A percentile compares a stretch with the other conserved stretches of the same genome.
phyloP scores from a whole-genome alignment of 1,140 invertebrate genomes.

The Drosophila repletoides region DNA sequence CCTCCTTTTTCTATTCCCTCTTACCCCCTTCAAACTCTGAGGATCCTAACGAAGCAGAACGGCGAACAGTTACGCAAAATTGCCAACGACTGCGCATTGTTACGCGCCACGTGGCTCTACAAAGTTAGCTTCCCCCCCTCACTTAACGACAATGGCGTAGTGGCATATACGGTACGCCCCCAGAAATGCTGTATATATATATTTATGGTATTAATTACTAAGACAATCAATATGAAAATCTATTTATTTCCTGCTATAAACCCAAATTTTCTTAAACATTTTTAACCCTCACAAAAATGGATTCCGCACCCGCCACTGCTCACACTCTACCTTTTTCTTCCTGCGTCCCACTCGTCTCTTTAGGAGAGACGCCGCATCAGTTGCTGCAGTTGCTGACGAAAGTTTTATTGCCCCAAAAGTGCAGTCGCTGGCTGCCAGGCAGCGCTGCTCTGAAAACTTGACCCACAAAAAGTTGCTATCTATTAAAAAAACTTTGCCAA shows the following conservation, averaged over 20 bases:
- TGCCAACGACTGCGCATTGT: constrained; percentile 69
- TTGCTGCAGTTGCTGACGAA: constrained; percentile 32
- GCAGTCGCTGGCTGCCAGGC: constrained; percentile 33
- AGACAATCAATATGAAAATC: too few relatives aligned
- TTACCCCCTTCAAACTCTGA: too few relatives aligned
- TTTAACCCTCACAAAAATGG: too few relatives aligned
- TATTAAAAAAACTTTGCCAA: constrained; percentile 60
- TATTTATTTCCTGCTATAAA: too few relatives aligned
- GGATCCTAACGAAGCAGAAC: constrained; percentile 67
- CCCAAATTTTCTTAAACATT: too few relatives aligned
- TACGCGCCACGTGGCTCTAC: constrained; percentile 63
- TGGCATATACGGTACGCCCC: too few relatives aligned
- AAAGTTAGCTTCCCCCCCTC: constrained; percentile 41
- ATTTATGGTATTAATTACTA: too few relatives aligned
- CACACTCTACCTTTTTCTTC: neutral
- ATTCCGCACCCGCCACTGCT: too few relatives aligned
- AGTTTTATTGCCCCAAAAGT: constrained; percentile 73
- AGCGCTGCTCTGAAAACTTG: constrained; percentile 49
- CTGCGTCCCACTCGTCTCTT: neutral
- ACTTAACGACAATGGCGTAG: too few relatives aligned
- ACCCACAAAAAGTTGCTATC: constrained; percentile 44
- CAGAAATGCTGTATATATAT: too few relatives aligned
- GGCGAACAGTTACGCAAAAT: constrained; percentile 70
- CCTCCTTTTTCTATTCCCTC: too few relatives aligned
- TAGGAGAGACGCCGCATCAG: constrained; percentile 7